Base-by-base conservation (phyloP, 2,888 invertebrate genomes). In the Macrophya alboannulata region DNA sequence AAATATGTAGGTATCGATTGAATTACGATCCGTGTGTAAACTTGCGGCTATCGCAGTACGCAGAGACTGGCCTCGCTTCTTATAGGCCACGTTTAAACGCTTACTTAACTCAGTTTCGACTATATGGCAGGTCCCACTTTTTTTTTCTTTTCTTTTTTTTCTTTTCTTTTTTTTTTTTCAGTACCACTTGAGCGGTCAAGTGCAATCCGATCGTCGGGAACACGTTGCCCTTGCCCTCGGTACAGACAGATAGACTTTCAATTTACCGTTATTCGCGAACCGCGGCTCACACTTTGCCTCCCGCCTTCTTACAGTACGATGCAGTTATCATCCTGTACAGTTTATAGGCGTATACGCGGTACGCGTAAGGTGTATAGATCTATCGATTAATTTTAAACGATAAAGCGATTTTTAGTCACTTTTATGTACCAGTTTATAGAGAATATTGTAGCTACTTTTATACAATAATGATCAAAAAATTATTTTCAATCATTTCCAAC, bases 161-260 rank as follows among this genome's bases (percentile, higher is more conserved):
- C 43, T 79, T 25, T 62, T 62, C 62, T 76, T 59, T 62, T 79
- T 25, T 62, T 62, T 81, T 76, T 59, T 62, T 79, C 12, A 43
- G 62, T 77, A 21, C 77, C 62, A 62, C 81, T 81, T 55, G 72
- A 55, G 31, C 83, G 83, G 83, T 83, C 71, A 83, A 83, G 65
- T 83, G 83, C 83, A 71, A 83, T 83, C 68, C 83, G 83, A 83
- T 71, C 71, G 68, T n/a, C 37, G 83, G 62, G 25, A 55, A 81
- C 62, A 62, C 81, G 59, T 81, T 81, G 59, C 43, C 81, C 81
- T 31, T 59, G n/a, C 55, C 51, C 77, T 51, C 76, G 17, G 10
- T 43, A 62, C 59, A 31, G 77, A 45, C 83, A 71, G 71, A 83
- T 83, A 71, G 71, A 83, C 68, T 68, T 83, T 71, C 83, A 51